phyloP scores from a whole-genome alignment of 2,888 invertebrate genomes.

The Beris chalybata region DNA sequence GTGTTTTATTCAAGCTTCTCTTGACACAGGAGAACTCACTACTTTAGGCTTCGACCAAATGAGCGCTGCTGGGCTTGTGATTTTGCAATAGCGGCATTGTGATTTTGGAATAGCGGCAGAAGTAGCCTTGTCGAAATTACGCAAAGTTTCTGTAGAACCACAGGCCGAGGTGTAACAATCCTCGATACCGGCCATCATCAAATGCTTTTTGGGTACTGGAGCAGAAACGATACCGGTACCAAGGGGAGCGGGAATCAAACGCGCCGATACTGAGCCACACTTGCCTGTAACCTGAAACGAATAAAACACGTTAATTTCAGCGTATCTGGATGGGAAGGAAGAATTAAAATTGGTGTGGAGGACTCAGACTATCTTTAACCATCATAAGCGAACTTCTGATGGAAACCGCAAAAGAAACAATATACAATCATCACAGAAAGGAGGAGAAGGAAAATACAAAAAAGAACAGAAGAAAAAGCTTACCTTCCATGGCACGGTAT shows the following conservation, averaged over 20 bases:
- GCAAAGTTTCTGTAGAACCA: constrained; percentile 96
- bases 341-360: background rate
- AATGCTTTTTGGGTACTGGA: constrained; percentile 97
- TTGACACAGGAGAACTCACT: background rate
- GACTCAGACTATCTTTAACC: constrained; percentile 63
- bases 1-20: constrained; percentile 16
- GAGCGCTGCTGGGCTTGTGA: constrained; percentile 48
- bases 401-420: constrained; percentile 69
- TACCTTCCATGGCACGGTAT: constrained; percentile 99
- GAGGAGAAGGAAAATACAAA: background rate
- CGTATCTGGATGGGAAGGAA: background rate
- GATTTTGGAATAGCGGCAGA: constrained; percentile 97
- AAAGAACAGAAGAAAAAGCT: constrained; percentile 38
- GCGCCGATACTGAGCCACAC: constrained; percentile 97
- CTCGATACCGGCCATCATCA: constrained; percentile 99
- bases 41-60: constrained; percentile 50
- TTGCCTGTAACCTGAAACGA: constrained; percentile 89
- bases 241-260: constrained; percentile 98
- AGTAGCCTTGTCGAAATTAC: constrained; percentile 99
- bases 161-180: constrained; percentile 99
- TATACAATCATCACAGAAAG: constrained; percentile 35
- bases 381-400: constrained; percentile 59
- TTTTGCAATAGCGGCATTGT: constrained; percentile 73
- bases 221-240: constrained; percentile 99
- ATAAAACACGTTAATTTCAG: constrained; percentile 43